These are phyloP conservation scores for Phoeniculus purpureus DNA, from an alignment of 2,797 vertebrate species.

Conservation along the genomic window DNA sequence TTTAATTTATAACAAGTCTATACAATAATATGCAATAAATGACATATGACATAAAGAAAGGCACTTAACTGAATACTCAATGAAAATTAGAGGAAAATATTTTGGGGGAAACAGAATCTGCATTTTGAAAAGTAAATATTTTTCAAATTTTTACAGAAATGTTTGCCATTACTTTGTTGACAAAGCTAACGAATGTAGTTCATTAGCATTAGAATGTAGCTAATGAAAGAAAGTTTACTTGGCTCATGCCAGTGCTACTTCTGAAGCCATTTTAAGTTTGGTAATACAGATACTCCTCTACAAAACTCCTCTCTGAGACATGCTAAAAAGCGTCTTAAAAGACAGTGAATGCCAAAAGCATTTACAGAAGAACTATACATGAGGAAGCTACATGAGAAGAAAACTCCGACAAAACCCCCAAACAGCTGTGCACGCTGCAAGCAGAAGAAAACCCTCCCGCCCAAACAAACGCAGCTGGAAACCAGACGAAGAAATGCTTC, in stretches of 20 bases:
- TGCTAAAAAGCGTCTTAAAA: not conserved
- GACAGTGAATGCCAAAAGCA: not conserved
- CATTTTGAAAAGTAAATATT: not conserved
- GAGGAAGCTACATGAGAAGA: slow-evolving; percentile 12
- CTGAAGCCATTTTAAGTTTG: not conserved
- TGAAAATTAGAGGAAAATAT: not conserved
- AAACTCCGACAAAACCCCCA: slow-evolving; percentile 10
- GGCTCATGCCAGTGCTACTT: not conserved
- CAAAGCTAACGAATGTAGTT: not conserved
- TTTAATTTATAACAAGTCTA: not conserved
- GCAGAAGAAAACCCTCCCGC: not conserved
- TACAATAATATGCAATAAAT: not conserved
- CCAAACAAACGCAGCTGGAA: slow-evolving; percentile 51
- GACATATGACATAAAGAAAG: not conserved
- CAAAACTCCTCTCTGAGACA: not conserved
- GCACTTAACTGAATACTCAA: not conserved
- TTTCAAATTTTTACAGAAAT: not conserved
- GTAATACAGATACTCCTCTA: not conserved
- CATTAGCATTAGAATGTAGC: not conserved
- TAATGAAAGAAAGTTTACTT: not conserved
- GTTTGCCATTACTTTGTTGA: not conserved
- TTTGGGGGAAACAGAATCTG: fast-evolving
- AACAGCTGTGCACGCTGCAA: not conserved
- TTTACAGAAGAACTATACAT: not conserved
- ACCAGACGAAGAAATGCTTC: not conserved